phyloP scores from a whole-genome alignment of 2,113 vertebrate species.

The Edolisoma coerulescens region DNA sequence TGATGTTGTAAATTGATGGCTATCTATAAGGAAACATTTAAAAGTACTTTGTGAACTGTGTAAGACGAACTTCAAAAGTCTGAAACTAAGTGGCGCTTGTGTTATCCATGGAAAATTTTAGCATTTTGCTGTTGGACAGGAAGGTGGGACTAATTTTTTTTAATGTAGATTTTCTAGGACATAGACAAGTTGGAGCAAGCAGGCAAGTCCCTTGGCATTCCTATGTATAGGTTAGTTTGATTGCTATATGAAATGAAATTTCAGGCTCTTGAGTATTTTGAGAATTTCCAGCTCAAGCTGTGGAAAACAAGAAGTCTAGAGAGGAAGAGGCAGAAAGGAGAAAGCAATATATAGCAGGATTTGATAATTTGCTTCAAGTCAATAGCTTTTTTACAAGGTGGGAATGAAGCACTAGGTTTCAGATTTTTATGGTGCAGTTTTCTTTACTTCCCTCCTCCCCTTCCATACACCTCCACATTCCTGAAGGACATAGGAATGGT shows the following conservation, averaged over 20 bases:
- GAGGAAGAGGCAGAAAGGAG: not conserved
- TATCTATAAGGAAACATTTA: not conserved
- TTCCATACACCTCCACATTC: not conserved
- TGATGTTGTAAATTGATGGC: not conserved
- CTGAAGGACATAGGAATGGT: not conserved
- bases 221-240: not conserved
- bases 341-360: not conserved
- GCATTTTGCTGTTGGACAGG: not conserved
- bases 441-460: rapidly evolving
- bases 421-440: not conserved
- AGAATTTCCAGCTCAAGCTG: not conserved
- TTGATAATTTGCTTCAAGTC: not conserved
- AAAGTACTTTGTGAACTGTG: not conserved
- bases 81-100: not conserved
- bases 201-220: not conserved
- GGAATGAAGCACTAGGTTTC: not conserved
- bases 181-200: not conserved
- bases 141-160: not conserved
- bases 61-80: not conserved
- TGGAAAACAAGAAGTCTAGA: not conserved
- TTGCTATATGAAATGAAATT: not conserved
- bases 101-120: not conserved
- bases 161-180: not conserved
- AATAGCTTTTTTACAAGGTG: not conserved
- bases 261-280: not conserved